These are phyloP conservation scores for Aleiodes sp. DNA, from an alignment of 1,140 invertebrate genomes.

Conservation along the genomic window DNA sequence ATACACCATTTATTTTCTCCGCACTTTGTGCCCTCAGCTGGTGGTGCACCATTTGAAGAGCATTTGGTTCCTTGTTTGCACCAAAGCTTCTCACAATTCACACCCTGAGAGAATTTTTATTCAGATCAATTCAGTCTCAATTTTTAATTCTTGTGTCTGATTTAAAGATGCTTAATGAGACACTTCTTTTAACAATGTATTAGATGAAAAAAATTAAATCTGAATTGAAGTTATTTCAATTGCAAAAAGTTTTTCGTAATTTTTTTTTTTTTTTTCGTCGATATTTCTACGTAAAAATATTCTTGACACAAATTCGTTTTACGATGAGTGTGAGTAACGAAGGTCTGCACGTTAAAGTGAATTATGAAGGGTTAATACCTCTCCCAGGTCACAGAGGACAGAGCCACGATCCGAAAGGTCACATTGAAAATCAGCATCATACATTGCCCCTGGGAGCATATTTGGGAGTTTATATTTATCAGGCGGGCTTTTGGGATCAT, in stretches of 20 bases:
- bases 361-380: constrained; percentile 22
- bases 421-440: constrained; percentile 76
- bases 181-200: too few species aligned
- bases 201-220: too few species aligned
- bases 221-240: too few species aligned
- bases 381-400: constrained; percentile 57
- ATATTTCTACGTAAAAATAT: too few species aligned
- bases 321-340: too few species aligned
- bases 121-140: neutral
- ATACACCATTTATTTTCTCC: constrained; percentile 75
- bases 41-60: constrained; percentile 68
- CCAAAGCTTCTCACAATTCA: constrained; percentile 68
- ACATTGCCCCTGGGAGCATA: constrained; percentile 75
- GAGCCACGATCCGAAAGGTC: constrained; percentile 59
- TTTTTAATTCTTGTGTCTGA: too few species aligned
- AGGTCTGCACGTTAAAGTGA: too few species aligned
- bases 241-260: too few species aligned
- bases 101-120: constrained; percentile 26
- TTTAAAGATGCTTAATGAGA: too few species aligned
- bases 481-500: constrained; percentile 69
- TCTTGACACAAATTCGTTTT: too few species aligned
- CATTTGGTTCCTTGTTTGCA: constrained; percentile 68
- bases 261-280: too few species aligned
- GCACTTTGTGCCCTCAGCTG: constrained; percentile 77
- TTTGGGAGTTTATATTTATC: constrained; percentile 64